These are phyloP conservation scores for Mastomys coucha DNA, from an alignment of 2,113 vertebrate genomes.

Conservation along the genomic window DNA sequence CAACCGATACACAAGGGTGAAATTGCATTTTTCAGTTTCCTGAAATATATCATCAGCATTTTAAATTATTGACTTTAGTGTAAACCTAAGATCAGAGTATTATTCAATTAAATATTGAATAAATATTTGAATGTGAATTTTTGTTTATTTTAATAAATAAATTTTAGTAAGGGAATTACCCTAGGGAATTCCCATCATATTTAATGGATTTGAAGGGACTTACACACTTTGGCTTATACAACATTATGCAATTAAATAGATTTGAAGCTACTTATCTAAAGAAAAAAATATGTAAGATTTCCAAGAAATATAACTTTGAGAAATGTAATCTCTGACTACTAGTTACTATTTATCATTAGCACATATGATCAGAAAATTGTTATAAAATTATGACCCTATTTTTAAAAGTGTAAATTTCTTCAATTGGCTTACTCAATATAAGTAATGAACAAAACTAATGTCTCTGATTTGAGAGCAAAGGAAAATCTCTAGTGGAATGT, in stretches of 20 bases:
- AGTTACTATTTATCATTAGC: background rate
- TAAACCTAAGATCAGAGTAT: background rate
- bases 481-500: background rate
- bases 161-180: background rate
- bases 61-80: background rate
- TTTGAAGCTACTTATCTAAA: background rate
- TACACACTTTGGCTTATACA: background rate
- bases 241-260: background rate
- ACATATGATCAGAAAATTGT: conserved; percentile 57
- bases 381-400: conserved; percentile 46
- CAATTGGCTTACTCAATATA: conserved; percentile 35
- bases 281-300: conserved; percentile 11
- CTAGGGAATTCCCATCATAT: background rate
- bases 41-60: background rate
- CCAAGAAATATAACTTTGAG: conserved; percentile 20
- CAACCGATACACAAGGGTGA: background rate
- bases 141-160: background rate
- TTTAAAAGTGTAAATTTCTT: conserved; percentile 63
- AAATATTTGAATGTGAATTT: background rate
- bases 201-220: background rate
- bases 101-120: background rate
- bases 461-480: background rate
- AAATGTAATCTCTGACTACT: conserved; percentile 3
- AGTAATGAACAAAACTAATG: background rate
- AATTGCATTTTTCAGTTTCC: background rate